These are phyloP conservation scores for Callionymus lyra DNA, from an alignment of 2,113 vertebrate species.

Conservation along the genomic window DNA sequence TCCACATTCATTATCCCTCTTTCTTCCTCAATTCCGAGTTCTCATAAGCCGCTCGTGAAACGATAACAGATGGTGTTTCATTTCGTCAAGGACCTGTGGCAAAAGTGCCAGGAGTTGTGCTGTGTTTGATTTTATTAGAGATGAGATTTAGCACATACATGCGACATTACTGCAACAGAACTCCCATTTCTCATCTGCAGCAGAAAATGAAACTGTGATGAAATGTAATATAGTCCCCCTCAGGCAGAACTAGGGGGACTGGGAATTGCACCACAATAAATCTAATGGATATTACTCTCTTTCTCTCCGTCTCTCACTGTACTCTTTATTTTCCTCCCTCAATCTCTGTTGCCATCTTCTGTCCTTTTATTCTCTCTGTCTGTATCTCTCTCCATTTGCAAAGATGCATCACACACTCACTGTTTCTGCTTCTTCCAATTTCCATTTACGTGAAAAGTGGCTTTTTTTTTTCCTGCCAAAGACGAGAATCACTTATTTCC, in stretches of 20 bases:
- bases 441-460: too few species aligned
- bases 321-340: constrained; percentile 37
- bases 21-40: constrained; percentile 66
- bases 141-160: constrained; percentile 98
- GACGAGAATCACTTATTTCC: constrained; percentile 79
- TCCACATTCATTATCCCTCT: constrained; percentile 46
- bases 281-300: constrained; percentile 94
- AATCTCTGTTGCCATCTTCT: constrained; percentile 42
- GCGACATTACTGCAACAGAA: constrained; percentile 91
- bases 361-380: constrained; percentile 33
- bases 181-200: constrained; percentile 95
- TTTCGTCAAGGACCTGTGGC: constrained; percentile 80
- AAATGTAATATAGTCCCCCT: constrained; percentile 99
- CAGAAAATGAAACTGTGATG: constrained; percentile 99
- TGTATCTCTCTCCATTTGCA: constrained; percentile 6
- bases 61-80: constrained; percentile 93
- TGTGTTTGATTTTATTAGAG: constrained; percentile 99
- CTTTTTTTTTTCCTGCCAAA: not conserved
- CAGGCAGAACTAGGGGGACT: constrained; percentile 92
- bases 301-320: constrained; percentile 12
- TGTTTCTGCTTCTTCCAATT: constrained; percentile 14
- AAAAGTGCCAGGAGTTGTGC: constrained; percentile 90
- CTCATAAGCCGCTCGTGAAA: constrained; percentile 83
- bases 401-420: constrained; percentile 22
- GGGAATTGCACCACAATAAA: constrained; percentile 98